Percentiles rank a stretch among this genome's conserved stretches.
Conservation (phyloP, 2,797 vertebrate genomes). For the Lagodon rhomboides region DNA sequence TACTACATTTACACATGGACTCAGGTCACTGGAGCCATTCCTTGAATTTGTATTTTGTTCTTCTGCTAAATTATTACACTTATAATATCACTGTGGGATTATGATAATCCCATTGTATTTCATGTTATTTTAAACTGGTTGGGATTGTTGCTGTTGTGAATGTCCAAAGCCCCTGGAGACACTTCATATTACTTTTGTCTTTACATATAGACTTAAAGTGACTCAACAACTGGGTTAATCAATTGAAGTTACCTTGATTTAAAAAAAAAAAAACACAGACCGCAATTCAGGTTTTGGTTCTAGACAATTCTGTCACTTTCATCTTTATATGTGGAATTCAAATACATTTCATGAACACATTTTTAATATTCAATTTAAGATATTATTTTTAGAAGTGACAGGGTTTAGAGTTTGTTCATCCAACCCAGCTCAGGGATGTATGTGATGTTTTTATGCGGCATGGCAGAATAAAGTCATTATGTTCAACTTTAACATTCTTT, state of each 20-base stretch:
- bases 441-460: too few species aligned
- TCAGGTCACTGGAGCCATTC: not conserved
- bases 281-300: too few species aligned
- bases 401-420: not conserved
- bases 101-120: not conserved
- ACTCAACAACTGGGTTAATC: not conserved
- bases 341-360: not conserved
- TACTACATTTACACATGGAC: not conserved
- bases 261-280: too few species aligned
- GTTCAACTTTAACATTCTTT: not conserved
- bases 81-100: not conserved
- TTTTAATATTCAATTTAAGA: not conserved
- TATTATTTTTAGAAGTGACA: not conserved
- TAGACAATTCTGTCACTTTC: too few species aligned
- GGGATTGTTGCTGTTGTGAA: not conserved
- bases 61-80: not conserved
- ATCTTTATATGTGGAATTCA: too few species aligned
- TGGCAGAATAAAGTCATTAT: not conserved
- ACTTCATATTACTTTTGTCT: not conserved
- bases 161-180: not conserved
- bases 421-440: not conserved
- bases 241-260: not conserved
- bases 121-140: not conserved
- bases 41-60: not conserved
- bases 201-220: not conserved